Conservation (phyloP, 2,888 invertebrate genomes). For the Agrypnus murinus region DNA sequence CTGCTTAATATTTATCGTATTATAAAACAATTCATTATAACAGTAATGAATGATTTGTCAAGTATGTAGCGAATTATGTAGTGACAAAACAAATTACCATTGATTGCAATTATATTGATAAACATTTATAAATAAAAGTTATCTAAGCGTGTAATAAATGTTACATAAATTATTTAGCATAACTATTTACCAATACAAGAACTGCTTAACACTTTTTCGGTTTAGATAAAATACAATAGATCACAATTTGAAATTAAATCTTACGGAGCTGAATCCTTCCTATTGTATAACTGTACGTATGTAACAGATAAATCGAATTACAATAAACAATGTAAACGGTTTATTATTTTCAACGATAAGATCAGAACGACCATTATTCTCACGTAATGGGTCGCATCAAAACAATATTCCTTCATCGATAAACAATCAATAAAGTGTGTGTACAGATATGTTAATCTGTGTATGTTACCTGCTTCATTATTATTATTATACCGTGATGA, state of each 20-base stretch:
- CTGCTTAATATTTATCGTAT: too few species aligned
- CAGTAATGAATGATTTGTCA: too few species aligned
- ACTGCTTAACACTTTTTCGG: constrained; percentile 21
- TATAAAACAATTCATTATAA: too few species aligned
- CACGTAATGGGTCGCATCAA: constrained; percentile 27
- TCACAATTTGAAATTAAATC: constrained; percentile 10
- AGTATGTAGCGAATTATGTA: too few species aligned
- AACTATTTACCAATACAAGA: too few species aligned
- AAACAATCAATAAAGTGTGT: constrained; percentile 31
- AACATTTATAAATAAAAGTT: too few species aligned
- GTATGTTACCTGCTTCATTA: too few species aligned
- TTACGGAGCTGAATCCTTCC: constrained; percentile 13
- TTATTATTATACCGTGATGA: too few species aligned
- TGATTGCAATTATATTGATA: too few species aligned
- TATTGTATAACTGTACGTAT: constrained; percentile 3
- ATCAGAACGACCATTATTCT: constrained; percentile 19
- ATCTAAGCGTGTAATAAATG: too few species aligned
- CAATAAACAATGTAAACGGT: neutral
- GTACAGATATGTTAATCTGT: neutral
- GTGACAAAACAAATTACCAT: too few species aligned
- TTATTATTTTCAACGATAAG: constrained; percentile 9
- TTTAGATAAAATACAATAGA: constrained; percentile 18
- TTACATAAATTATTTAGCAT: too few species aligned
- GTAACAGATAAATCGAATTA: constrained; percentile 4
- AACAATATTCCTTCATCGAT: constrained; percentile 36